Conservation (phyloP, 2,888 invertebrate species). For the Limnephilus auricula region DNA sequence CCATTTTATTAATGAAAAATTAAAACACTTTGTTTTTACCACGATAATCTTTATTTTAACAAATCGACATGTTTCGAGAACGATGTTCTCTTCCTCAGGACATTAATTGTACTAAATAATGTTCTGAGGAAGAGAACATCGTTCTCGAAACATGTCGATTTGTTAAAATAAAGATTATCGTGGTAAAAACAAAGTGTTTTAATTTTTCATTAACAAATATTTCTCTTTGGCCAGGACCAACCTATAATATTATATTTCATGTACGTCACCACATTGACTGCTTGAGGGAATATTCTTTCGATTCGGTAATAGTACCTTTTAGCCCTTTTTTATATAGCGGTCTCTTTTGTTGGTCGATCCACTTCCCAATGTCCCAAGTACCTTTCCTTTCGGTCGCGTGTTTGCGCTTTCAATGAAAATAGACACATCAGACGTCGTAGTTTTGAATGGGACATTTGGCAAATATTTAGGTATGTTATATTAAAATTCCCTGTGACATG, state of each 20-base stretch:
- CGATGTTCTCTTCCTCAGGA: no score
- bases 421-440: conserved; percentile 6
- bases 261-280: not conserved
- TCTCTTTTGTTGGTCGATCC: conserved; percentile 24
- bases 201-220: no score
- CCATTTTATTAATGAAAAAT: no score
- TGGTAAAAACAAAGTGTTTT: no score
- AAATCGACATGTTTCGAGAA: no score
- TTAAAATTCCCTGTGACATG: not conserved
- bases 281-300: conserved; percentile 33
- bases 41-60: no score
- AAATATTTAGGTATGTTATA: not conserved
- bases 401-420: conserved; percentile 2
- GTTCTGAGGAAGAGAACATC: no score
- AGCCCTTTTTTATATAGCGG: conserved; percentile 26
- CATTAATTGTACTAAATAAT: no score
- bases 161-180: no score
- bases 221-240: not conserved
- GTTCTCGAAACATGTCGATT: no score
- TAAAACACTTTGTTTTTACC: no score
- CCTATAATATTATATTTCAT: not conserved
- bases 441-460: not conserved
- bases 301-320: conserved; percentile 24
- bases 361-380: not conserved
- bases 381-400: not conserved